phyloP scores from a whole-genome alignment of 2,113 vertebrate genomes.

The Saguinus midas region DNA sequence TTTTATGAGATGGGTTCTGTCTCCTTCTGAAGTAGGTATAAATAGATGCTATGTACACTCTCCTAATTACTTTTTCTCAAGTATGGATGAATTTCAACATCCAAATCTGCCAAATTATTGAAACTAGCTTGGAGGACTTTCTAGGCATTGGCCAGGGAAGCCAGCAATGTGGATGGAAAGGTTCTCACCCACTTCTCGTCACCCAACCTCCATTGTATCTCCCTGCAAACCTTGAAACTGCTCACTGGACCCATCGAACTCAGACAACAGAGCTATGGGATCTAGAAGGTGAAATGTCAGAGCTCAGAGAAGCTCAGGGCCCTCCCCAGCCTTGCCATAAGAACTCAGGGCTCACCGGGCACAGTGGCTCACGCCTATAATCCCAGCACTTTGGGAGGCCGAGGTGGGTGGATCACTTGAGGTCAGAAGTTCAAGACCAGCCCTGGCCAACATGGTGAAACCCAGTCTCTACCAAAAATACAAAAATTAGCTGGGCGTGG shows the following conservation, averaged over 20 bases:
- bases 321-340: neutral
- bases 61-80: slow-evolving; percentile 52
- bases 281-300: neutral
- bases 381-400: too few species aligned
- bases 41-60: slow-evolving; percentile 56
- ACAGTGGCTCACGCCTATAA: too few species aligned
- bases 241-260: neutral
- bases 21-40: slow-evolving; percentile 32
- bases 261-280: neutral
- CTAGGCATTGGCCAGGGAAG: neutral
- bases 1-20: slow-evolving; percentile 49
- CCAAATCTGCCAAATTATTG: neutral
- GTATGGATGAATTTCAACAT: neutral
- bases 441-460: too few species aligned
- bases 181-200: rapidly evolving
- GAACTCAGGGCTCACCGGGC: neutral
- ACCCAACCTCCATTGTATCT: rapidly evolving
- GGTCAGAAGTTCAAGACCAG: too few species aligned
- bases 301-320: neutral
- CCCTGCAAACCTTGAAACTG: neutral
- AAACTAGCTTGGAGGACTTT: neutral
- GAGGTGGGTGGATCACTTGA: too few species aligned
- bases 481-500: too few species aligned
- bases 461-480: too few species aligned
- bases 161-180: neutral